Percentiles rank a stretch among this genome's conserved stretches.
Conservation (phyloP, 2,888 invertebrate genomes). For the Synergus laeviventris region DNA sequence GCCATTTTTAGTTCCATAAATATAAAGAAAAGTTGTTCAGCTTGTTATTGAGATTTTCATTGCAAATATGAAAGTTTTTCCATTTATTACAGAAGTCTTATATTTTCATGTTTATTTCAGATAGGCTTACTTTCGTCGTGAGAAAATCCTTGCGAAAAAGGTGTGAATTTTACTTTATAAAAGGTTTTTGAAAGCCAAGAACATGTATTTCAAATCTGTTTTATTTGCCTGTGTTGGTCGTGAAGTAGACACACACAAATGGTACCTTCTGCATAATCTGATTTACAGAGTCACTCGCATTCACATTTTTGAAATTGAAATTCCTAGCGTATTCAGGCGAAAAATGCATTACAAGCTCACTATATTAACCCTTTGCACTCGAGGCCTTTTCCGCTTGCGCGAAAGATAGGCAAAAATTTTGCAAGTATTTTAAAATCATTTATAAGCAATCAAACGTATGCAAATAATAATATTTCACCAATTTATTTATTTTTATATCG, state of each 20-base stretch:
- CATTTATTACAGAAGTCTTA: background rate
- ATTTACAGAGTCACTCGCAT: slow-evolving; percentile 19
- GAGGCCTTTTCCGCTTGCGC: no score
- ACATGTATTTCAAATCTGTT: slow-evolving; percentile 19
- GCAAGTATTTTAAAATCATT: no score
- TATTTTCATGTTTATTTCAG: background rate
- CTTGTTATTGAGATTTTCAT: background rate
- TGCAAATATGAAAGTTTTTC: background rate
- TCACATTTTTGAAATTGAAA: slow-evolving; percentile 17
- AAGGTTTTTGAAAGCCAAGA: background rate
- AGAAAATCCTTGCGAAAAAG: background rate
- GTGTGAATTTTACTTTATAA: slow-evolving; percentile 5
- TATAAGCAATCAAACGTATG: no score
- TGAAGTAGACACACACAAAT: slow-evolving; percentile 15
- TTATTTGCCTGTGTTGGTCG: background rate
- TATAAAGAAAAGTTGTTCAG: background rate
- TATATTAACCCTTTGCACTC: no score
- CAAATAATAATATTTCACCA: no score
- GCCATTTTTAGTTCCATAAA: background rate
- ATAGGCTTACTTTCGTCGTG: background rate
- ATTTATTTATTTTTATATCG: no score
- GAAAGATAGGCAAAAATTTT: no score
- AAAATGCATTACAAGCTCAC: slow-evolving; percentile 9
- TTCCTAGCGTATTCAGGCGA: background rate
- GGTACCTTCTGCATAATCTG: slow-evolving; percentile 29